Conservation (phyloP, 2,113 vertebrate species). For the Pseudolaguvia tuberculata region DNA sequence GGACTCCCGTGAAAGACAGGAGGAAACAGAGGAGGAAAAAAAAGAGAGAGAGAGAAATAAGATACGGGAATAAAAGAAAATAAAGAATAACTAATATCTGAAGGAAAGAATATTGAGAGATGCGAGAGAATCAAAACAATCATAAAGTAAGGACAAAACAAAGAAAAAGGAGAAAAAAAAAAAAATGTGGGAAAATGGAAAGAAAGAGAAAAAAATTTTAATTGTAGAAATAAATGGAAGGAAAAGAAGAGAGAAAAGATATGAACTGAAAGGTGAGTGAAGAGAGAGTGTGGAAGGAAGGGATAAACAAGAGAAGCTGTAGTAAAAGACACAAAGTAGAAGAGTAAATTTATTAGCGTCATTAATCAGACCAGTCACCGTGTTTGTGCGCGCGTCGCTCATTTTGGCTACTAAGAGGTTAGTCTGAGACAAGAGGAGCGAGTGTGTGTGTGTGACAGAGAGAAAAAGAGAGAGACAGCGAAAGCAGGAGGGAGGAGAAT, state of each 20-base stretch:
- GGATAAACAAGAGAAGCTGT: not conserved
- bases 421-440: conserved; percentile 43
- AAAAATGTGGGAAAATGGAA: not conserved
- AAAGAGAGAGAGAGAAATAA: no score
- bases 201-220: not conserved
- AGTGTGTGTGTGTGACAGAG: conserved; percentile 35
- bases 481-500: conserved; percentile 32
- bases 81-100: no score
- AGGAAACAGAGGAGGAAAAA: no score
- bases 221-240: not conserved
- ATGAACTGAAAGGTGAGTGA: not conserved
- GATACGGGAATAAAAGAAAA: not conserved
- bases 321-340: not conserved
- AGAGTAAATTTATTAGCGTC: not conserved
- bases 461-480: conserved; percentile 17
- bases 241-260: not conserved
- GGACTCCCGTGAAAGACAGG: no score
- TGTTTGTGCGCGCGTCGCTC: conserved; percentile 27
- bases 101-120: no score
- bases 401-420: conserved; percentile 46
- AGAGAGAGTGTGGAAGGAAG: conserved; percentile 12
- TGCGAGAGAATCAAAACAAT: no score
- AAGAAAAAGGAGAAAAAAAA: not conserved
- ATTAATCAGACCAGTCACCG: conserved; percentile 33
- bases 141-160: no score